These are phyloP conservation scores for Falcunculus frontatus DNA, from an alignment of 2,113 vertebrate genomes.

Conservation along the genomic window DNA sequence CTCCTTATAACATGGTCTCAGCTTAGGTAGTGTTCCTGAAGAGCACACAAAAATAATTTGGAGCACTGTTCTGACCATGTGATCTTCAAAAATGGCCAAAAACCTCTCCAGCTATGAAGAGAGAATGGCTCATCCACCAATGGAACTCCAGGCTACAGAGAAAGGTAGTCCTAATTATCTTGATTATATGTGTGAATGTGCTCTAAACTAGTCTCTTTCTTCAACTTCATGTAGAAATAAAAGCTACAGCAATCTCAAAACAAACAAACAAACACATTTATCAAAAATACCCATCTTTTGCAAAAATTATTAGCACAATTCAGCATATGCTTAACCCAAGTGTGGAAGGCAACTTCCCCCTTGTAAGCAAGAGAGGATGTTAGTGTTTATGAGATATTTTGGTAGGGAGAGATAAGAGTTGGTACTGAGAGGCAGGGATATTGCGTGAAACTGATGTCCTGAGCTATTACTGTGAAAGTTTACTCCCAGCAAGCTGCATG, in stretches of 20 bases:
- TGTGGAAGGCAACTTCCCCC: neutral
- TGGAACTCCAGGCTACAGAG: neutral
- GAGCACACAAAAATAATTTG: neutral
- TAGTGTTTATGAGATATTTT: neutral
- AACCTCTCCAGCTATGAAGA: neutral
- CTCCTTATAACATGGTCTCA: neutral
- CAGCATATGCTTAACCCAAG: neutral
- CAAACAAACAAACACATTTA: neutral
- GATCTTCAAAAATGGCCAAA: neutral
- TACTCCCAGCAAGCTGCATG: neutral
- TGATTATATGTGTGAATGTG: neutral
- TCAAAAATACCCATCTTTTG: neutral
- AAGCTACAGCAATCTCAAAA: neutral
- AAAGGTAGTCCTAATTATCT: neutral
- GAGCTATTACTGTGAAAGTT: neutral
- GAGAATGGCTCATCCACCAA: neutral
- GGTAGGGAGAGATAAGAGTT: neutral
- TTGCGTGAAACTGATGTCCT: neutral
- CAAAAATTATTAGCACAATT: neutral
- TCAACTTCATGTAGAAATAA: neutral
- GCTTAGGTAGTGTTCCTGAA: neutral
- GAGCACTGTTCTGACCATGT: neutral
- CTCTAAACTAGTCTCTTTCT: neutral
- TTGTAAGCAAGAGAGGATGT: rapidly evolving
- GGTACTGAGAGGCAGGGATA: neutral